Conservation (phyloP, 30 jellyfish, hydroid and myxozoan genomes). For the Hydractinia echinata region DNA sequence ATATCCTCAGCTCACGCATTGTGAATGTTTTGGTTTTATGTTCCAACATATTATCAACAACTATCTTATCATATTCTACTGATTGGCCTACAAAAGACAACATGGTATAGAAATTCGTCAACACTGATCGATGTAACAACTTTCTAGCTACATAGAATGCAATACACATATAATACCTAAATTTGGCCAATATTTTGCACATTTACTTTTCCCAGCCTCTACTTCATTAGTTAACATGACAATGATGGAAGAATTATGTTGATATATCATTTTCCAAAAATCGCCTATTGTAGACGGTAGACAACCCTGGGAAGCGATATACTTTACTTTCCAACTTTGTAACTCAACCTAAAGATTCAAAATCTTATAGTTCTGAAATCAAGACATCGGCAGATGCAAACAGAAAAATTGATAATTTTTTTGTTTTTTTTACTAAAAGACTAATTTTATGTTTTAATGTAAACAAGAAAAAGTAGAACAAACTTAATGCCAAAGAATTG, state of each 20-base stretch:
- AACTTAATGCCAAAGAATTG: too few relatives aligned
- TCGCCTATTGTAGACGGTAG: slow-evolving; percentile 59
- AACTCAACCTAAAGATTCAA: slow-evolving; percentile 55
- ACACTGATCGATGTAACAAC: not conserved
- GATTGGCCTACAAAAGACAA: slow-evolving; percentile 43
- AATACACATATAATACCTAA: slow-evolving; percentile 11
- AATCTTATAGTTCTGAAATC: not conserved
- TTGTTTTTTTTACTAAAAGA: not conserved
- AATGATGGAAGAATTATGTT: slow-evolving; percentile 51
- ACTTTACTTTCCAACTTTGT: slow-evolving; percentile 35
- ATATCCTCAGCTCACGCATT: slow-evolving; percentile 66
- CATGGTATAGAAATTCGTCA: too few relatives aligned
- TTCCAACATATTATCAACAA: slow-evolving; percentile 77
- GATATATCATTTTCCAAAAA: slow-evolving; percentile 82
- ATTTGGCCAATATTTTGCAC: slow-evolving; percentile 95
- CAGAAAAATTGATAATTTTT: too few relatives aligned
- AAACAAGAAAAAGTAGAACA: too few relatives aligned
- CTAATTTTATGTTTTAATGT: too few relatives aligned
- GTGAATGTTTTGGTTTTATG: slow-evolving; percentile 46
- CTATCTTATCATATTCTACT: slow-evolving; percentile 58
- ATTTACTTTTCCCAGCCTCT: slow-evolving; percentile 83
- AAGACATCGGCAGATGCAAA: not conserved
- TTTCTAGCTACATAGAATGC: not conserved
- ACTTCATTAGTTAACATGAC: slow-evolving; percentile 85
- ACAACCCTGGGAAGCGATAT: slow-evolving; percentile 96